A percentile compares a stretch with the other conserved stretches of the same genome.
phyloP scores from a whole-genome alignment of 2,888 invertebrate species.

The Xestia ashworthii region DNA sequence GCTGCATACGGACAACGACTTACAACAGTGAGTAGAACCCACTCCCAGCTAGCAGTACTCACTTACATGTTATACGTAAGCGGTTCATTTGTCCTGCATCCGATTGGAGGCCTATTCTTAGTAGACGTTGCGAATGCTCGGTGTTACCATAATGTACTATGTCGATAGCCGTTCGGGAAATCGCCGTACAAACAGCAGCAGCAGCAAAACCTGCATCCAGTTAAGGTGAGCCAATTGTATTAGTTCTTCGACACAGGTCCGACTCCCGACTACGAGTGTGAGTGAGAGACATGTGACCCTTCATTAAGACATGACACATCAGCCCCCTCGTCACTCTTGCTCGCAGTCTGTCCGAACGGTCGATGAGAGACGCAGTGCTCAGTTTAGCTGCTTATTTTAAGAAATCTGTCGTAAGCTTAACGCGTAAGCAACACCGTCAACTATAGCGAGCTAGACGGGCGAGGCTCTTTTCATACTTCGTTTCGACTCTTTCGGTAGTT shows the following conservation, averaged over 20 bases:
- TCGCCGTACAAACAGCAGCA: conserved; percentile 47
- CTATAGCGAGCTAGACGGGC: no score
- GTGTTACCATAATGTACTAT: conserved; percentile 32
- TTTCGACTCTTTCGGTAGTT: no score
- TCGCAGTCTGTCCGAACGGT: background rate
- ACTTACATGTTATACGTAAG: conserved; percentile 29
- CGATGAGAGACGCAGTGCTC: background rate
- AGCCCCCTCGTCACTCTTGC: background rate
- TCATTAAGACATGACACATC: background rate
- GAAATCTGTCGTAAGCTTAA: background rate
- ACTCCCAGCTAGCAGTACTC: conserved; percentile 50
- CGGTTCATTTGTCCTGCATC: conserved; percentile 32
- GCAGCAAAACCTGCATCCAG: conserved; percentile 28
- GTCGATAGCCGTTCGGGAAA: conserved; percentile 47
- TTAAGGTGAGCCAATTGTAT: conserved; percentile 34
- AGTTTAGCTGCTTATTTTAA: background rate
- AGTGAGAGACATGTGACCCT: conserved; percentile 2
- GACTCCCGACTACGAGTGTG: background rate
- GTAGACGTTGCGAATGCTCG: conserved; percentile 9
- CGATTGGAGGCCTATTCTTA: conserved; percentile 15
- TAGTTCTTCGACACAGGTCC: background rate
- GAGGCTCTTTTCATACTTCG: no score
- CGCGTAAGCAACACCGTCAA: no score
- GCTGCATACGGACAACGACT: conserved; percentile 44
- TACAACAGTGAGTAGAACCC: conserved; percentile 37